phyloP scores from a whole-genome alignment of 1,140 invertebrate species.

The Fopius arisanus region DNA sequence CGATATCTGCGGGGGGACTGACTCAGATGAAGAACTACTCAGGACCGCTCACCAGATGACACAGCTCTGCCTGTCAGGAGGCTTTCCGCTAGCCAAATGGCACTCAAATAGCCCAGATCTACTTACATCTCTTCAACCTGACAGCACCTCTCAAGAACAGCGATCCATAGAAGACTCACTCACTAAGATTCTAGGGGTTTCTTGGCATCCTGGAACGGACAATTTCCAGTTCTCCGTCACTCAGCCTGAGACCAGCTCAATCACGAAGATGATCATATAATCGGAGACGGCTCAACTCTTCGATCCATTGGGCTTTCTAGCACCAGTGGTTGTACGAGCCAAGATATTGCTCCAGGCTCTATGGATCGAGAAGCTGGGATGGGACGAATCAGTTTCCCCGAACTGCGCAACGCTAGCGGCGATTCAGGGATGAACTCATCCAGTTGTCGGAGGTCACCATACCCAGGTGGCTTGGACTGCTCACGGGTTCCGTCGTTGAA shows the following conservation, averaged over 20 bases:
- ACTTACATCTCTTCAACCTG: too few species aligned
- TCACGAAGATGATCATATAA: constrained; percentile 9
- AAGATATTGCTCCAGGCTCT: constrained; percentile 35
- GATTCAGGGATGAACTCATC: too few species aligned
- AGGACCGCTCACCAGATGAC: too few species aligned
- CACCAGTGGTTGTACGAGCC: constrained; percentile 25
- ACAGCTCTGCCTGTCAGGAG: too few species aligned
- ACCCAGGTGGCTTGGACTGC: too few species aligned
- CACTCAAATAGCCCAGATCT: too few species aligned
- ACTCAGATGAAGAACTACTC: too few species aligned
- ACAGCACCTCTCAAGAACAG: neutral
- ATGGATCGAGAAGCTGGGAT: constrained; percentile 33
- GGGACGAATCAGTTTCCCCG: constrained; percentile 31
- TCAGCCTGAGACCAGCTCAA: neutral
- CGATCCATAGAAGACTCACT: constrained; percentile 9
- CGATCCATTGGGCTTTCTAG: constrained; percentile 29
- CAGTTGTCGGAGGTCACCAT: too few species aligned
- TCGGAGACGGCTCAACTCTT: constrained; percentile 28
- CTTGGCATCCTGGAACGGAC: too few species aligned
- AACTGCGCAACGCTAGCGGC: neutral
- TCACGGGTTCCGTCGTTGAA: constrained; percentile 24
- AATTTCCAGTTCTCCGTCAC: too few species aligned
- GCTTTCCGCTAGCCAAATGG: too few species aligned
- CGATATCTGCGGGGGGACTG: too few species aligned
- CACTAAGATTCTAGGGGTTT: constrained; percentile 17